Base-by-base conservation (phyloP, 1,140 invertebrate genomes). In the Drosophila hydei region DNA sequence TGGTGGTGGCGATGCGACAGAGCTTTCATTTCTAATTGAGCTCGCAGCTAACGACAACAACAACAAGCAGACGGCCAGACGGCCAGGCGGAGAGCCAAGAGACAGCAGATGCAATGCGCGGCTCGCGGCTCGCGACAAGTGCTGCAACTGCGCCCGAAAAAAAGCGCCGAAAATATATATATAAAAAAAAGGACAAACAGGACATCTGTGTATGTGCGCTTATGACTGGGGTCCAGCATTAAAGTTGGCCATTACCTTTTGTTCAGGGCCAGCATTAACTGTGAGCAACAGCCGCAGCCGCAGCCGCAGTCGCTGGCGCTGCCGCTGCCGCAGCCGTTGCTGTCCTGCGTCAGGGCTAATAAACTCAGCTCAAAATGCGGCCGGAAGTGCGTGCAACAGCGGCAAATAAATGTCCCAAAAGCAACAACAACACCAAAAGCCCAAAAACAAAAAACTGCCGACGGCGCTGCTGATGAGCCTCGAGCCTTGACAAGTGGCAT, bases 381-480 rank as follows among this genome's bases (percentile, higher is more conserved):
- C 81, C 81, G 81, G 81, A 85, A 85, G 83, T 85, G 81, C 81
- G 81, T 85, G 75, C 72, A 62, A 36, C 75, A 51, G 52, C 42
- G 51, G 56, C 77, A 78, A 83, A 83, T 81, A 83, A 80, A 81
- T 81, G 75, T 78, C 79, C 79, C 77, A 78, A 81, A 83, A 79
- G 52, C 67, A 51, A 68, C 65, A 55, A 51, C 59, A 45, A 51
- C 33, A 23, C 5, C 40, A 48, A 48, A 36, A 59, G 38, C 52
- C 43, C 18, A 64, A 63, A 64, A 64, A 38, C 30, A 36, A 45
- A 43, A 52, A 68, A 71, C 52, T 38, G 23, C 55, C 60, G 36
- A 40, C 42, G 40, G 16, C 55, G 75, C 54, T 55, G 76, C 61
- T 65, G 75, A 77, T 67, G 75, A 78, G 61, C 69, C 52, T 27